Percentiles rank a stretch among this genome's conserved stretches.
phyloP scores from a whole-genome alignment of 2,888 invertebrate genomes.

The Thereva nobilitata region DNA sequence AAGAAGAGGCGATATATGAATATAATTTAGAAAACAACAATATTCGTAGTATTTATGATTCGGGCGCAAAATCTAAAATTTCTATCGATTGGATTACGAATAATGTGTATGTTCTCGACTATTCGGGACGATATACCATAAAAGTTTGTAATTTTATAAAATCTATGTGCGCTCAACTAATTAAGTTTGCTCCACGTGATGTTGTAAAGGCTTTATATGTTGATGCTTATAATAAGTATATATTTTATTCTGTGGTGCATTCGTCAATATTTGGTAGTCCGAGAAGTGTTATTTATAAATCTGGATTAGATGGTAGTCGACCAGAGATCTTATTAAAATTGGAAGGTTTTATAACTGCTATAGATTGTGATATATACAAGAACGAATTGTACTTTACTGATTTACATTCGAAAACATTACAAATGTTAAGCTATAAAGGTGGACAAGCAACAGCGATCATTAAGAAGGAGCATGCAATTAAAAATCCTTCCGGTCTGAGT shows the following conservation, averaged over 20 bases:
- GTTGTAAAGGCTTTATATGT: constrained; percentile 66
- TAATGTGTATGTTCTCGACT: constrained; percentile 71
- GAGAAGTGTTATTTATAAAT: constrained; percentile 61
- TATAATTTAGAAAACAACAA: constrained; percentile 53
- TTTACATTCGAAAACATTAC: constrained; percentile 62
- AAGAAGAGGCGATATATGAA: constrained; percentile 57
- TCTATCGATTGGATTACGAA: constrained; percentile 76
- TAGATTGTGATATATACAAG: constrained; percentile 61
- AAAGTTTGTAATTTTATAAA: constrained; percentile 63
- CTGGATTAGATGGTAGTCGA: constrained; percentile 62
- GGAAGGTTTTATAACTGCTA: constrained; percentile 57
- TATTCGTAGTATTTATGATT: constrained; percentile 53
- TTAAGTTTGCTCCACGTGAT: constrained; percentile 60
- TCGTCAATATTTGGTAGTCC: constrained; percentile 57
- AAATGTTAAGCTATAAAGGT: constrained; percentile 61
- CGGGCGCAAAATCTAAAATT: constrained; percentile 63
- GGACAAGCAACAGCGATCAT: constrained; percentile 58
- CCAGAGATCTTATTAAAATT: constrained; percentile 56
- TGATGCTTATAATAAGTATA: constrained; percentile 64
- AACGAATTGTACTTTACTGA: constrained; percentile 78
- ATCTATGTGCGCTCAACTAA: constrained; percentile 63
- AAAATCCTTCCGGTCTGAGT: constrained; percentile 67
- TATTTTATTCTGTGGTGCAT: constrained; percentile 64
- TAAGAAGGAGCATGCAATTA: constrained; percentile 58
- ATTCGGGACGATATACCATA: constrained; percentile 53